Conservation (phyloP, 2,113 vertebrate species). For the Tachysurus fulvidraco region DNA sequence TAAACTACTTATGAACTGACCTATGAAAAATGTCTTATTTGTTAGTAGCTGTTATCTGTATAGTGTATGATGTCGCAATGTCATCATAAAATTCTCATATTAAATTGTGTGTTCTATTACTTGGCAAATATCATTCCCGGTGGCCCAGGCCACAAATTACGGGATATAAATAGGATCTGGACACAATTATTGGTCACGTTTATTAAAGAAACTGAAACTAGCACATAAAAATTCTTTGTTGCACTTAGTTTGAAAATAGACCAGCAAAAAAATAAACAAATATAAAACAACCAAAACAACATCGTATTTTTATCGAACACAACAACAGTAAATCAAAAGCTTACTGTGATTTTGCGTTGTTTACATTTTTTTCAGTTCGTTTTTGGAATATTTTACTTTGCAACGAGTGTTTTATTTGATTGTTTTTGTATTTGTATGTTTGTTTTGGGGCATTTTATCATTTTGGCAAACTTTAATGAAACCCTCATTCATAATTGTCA, state of each 20-base stretch:
- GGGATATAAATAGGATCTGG: neutral
- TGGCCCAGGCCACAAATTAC: neutral
- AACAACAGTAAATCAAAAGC: neutral
- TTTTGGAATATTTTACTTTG: neutral
- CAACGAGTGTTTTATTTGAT: neutral
- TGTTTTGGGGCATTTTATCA: neutral
- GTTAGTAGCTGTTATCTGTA: neutral
- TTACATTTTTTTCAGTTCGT: neutral
- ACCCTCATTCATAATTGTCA: neutral
- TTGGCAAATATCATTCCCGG: neutral
- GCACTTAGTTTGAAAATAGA: neutral
- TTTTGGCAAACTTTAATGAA: neutral
- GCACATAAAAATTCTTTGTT: no score
- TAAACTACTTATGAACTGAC: neutral
- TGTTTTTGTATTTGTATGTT: neutral
- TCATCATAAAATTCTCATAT: neutral
- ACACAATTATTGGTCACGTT: neutral
- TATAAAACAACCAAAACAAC: neutral
- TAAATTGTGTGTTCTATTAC: neutral
- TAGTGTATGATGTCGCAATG: neutral
- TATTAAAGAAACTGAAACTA: neutral
- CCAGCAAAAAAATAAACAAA: no score
- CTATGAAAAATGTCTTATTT: neutral
- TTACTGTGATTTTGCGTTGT: neutral
- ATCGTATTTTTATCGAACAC: neutral